Evolutionary conservation across 2,113 vertebrate species (phyloP), one percentile per base, ranked within the genome.

Genomic region (Paracanthobrama guichenoti): DNA sequence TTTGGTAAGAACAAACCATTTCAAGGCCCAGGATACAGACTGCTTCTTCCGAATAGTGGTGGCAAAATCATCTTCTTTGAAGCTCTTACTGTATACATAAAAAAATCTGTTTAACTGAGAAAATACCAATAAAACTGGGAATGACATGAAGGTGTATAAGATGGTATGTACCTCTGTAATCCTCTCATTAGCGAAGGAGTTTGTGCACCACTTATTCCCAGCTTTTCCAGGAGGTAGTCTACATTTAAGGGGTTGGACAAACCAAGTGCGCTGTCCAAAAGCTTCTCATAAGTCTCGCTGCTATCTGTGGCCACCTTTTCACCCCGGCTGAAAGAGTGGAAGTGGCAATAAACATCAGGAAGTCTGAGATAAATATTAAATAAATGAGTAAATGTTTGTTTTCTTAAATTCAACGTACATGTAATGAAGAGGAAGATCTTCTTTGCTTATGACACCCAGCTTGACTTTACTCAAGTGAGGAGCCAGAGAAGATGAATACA

Each of bases 161-260:
- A 50, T 44, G 6, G 18, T 13, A 42, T 10, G 14, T 94, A 99
- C 98, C 97, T 98, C 88, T 99, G 98, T 26, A 99, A 93, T 78
- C 97, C 97, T 92, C 98, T 95, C 96, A 99, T 96, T 92, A 99
- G 93, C 8, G 98, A 98, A 0, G 97, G 96, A n/a, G 98, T 97
- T 76, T 95, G 95, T 81, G 93, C 92, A 88, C 99, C 98, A 86
- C 95, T 96, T 71, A 99, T 91, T 86, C 96, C 97, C 85, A 97
- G 94, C 90, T 97, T 97, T 86, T 94, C 94, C 80, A 97, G 91
- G 87, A 98, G 94, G 90, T 94, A 96, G 84, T 98, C 96, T 89
- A 99, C 97, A n/a, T 96, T 94, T 35, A 95, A 96, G 5, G 98
- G 98, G 91, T 99, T 99, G 90, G 95, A 95, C 50, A 98, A 97